phyloP scores from a whole-genome alignment of 1,140 invertebrate genomes.

The Papilio xuthus region DNA sequence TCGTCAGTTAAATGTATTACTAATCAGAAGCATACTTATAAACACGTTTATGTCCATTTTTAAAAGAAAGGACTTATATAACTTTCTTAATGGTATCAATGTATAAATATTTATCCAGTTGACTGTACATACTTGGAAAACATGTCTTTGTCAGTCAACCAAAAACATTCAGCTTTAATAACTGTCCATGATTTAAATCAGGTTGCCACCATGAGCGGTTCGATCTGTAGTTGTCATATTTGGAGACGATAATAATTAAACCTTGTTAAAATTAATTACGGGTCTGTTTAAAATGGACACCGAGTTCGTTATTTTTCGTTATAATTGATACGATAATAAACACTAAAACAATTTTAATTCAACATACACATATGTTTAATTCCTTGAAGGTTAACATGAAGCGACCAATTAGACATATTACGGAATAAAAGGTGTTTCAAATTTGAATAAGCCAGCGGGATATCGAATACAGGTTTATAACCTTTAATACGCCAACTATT shows the following conservation, averaged over 20 bases:
- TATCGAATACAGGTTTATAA: background rate
- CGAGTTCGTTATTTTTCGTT: background rate
- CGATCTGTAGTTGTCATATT: no score
- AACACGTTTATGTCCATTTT: no score
- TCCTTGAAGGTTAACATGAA: background rate
- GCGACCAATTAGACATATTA: slow-evolving; percentile 2
- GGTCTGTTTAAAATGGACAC: background rate
- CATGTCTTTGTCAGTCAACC: no score
- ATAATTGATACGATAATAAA: background rate
- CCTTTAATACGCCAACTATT: background rate
- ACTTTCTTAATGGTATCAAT: no score
- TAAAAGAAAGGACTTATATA: no score
- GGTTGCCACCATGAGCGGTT: no score
- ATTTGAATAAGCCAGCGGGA: background rate
- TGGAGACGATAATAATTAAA: background rate
- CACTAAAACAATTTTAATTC: background rate
- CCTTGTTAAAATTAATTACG: background rate
- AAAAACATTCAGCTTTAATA: no score
- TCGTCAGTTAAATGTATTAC: no score
- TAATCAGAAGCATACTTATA: no score
- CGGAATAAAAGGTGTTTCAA: background rate
- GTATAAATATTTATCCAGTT: no score
- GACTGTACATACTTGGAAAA: no score
- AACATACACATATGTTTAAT: background rate
- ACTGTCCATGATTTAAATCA: no score